Base-by-base conservation (phyloP, 1,140 invertebrate genomes). In the Solenopsis invicta region DNA sequence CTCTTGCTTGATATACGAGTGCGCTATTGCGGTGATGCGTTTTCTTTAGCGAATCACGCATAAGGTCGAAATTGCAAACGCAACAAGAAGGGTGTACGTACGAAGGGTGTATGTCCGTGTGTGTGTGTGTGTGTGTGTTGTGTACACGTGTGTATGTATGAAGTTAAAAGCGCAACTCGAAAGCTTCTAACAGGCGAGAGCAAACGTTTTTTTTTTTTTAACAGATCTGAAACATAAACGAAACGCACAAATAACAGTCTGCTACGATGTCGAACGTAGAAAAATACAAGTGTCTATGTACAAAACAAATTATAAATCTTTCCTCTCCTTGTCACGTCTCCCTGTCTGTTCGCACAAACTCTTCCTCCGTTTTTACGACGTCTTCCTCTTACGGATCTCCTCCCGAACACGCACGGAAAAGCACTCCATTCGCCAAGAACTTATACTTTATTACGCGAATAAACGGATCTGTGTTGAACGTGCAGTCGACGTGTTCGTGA, bases 281-380 rank as follows among this genome's bases (percentile, higher is more conserved):
- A 91, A 91, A 91, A 91, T 89, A 91, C 89, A 77, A 89, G 87
- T 89, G 61, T 91, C 85, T 91, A 91, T 91, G 45, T 91, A 89
- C 87, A 91, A 91, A 91, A 90, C 85, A 76, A 89, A 80, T 72
- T 56, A 89, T 87, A 76, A 89, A 91, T 80, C 78, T 84, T 56
- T 91, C 59, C 29, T 69, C 78, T 90, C 54, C 56, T 78, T 61
- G 52, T 64, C 56, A 61, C 48, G n/a, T 77, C 66, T 59, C 56
- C 24, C 37, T 74, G 52, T 34, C 76, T 82, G 71, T 66, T 61
- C n/a, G 34, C 69, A 85, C 56, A 59, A 50, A 41, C 34, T 77
- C 59, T 54, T 21, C 13, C n/a, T 81, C 76, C n/a, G 75, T n/a
- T 62, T 45, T 67, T 50, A 34, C 41, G 12, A 41, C 50, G 56